Evolutionary conservation across 1,140 invertebrate species (phyloP).

Genomic region (Scylla paramamosain): DNA sequence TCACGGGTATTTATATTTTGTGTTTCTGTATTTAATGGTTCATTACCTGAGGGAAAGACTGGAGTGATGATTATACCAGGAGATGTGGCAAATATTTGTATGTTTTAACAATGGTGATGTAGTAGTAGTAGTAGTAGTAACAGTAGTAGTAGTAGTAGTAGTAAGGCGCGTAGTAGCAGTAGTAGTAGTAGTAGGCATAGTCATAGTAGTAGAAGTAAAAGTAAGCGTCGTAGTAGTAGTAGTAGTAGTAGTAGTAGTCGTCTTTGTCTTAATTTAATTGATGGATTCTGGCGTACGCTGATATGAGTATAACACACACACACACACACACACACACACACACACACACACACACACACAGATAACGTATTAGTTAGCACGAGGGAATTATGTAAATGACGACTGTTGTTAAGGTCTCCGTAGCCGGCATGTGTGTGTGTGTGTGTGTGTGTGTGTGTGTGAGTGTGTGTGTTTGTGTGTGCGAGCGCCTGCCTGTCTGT

Average conservation of each 20-base stretch:
- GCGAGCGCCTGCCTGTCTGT: not conserved
- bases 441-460: constrained; percentile 38
- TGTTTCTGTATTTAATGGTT: no score
- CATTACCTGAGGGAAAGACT: no score
- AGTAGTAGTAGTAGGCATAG: not conserved
- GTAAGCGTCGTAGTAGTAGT: not conserved
- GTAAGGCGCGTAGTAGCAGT: not conserved
- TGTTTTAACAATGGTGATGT: no score
- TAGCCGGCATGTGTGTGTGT: constrained; percentile 11
- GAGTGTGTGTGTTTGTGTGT: constrained; percentile 22
- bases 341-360: not conserved
- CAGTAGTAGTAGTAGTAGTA: not conserved
- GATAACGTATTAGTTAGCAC: not conserved
- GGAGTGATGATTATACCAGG: no score
- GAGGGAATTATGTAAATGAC: no score
- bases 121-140: not conserved
- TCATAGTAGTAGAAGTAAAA: not conserved
- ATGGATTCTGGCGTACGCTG: not conserved
- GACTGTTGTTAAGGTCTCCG: not conserved
- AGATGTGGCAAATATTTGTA: no score
- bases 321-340: constrained; percentile 15
- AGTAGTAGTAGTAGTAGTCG: not conserved
- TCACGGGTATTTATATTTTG: no score
- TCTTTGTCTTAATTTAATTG: not conserved
- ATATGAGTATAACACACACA: not conserved